These are phyloP conservation scores for Lamellibrachia satsuma DNA, from an alignment of 2,888 invertebrate genomes.

Conservation along the genomic window DNA sequence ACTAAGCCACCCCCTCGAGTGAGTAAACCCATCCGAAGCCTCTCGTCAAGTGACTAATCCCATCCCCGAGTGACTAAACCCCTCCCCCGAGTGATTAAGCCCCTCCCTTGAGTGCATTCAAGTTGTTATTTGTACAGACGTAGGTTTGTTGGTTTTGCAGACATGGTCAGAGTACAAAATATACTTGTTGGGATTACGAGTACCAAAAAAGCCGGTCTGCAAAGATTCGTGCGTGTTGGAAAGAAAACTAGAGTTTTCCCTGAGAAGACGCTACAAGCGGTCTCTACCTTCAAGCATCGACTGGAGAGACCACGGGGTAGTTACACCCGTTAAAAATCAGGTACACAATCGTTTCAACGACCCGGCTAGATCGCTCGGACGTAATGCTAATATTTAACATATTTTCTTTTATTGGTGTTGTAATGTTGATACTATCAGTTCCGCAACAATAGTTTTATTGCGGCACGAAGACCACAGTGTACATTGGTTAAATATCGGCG, in stretches of 20 bases:
- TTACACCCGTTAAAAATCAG: constrained; percentile 53
- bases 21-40: background rate
- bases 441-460: too few species aligned
- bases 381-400: background rate
- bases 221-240: background rate
- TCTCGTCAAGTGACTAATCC: background rate
- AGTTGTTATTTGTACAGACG: too few species aligned
- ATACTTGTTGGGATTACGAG: background rate
- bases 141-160: background rate
- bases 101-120: too few species aligned
- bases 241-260: background rate
- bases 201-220: background rate
- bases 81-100: too few species aligned
- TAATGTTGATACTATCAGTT: background rate
- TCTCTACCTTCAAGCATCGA: constrained; percentile 45
- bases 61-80: too few species aligned
- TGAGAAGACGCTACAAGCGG: background rate
- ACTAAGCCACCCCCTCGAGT: background rate
- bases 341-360: constrained; percentile 26
- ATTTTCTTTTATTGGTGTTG: background rate
- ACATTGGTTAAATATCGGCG: background rate
- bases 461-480: background rate
- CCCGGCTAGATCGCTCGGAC: background rate
- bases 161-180: background rate
- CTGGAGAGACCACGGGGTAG: constrained; percentile 54